Percentiles rank a stretch among this genome's conserved stretches.
phyloP scores from a whole-genome alignment of 2,113 vertebrate species.

The Anthoscopus minutus region DNA sequence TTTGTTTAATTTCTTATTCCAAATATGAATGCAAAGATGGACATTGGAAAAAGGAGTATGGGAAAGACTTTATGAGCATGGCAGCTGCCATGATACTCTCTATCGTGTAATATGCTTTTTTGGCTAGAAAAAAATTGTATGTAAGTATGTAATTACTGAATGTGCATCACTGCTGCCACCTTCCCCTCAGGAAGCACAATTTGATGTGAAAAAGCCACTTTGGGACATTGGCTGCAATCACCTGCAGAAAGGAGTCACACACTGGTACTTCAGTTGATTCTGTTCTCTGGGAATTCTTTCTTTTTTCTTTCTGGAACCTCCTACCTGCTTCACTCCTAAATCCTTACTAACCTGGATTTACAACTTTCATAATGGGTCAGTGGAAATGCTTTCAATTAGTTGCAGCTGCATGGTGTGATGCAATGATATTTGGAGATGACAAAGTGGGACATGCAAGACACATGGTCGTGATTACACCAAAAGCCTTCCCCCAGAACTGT shows the following conservation, averaged over 20 bases:
- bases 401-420: background rate
- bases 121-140: background rate
- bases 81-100: fast-evolving
- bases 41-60: background rate
- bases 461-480: background rate
- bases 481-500: background rate
- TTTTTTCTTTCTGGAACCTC: background rate
- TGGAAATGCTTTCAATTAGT: background rate
- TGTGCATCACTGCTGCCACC: background rate
- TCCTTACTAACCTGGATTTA: background rate
- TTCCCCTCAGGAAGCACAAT: background rate
- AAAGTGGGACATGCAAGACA: background rate
- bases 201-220: background rate
- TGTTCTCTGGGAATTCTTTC: background rate
- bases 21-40: background rate
- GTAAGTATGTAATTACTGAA: background rate
- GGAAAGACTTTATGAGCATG: background rate
- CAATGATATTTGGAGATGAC: background rate
- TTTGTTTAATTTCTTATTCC: background rate
- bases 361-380: background rate
- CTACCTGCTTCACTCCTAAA: background rate
- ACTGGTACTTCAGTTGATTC: background rate
- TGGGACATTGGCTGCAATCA: fast-evolving
- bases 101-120: background rate
- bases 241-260: background rate